Evolutionary conservation across 2,888 invertebrate genomes (phyloP).

Genomic region (Gymnosoma rotundatum): DNA sequence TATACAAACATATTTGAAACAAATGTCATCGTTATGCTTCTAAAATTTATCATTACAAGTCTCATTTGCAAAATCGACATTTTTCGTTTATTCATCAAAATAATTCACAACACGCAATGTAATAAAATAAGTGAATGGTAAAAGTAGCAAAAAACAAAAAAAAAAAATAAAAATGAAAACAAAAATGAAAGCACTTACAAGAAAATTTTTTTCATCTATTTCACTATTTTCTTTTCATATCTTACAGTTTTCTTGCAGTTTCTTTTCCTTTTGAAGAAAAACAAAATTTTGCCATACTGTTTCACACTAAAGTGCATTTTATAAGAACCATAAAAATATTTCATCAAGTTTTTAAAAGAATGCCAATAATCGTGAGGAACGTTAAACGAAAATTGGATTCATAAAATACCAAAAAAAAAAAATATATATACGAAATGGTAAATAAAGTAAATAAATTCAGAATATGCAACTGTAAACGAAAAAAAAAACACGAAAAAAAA

Average conservation of each 20-base stretch:
- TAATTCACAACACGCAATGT: constrained; percentile 26
- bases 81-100: background rate
- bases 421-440: background rate
- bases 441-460: constrained; percentile 26
- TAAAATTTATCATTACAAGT: background rate
- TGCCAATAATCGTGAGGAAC: constrained; percentile 36
- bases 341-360: constrained; percentile 32
- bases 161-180: no score
- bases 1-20: no score
- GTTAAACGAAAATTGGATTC: constrained; percentile 21
- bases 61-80: background rate
- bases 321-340: constrained; percentile 28
- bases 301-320: background rate
- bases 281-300: background rate
- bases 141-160: background rate
- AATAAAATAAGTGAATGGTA: constrained; percentile 1
- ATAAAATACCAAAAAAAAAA: constrained; percentile 16
- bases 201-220: no score
- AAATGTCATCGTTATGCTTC: no score
- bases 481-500: background rate
- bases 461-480: background rate
- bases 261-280: background rate
- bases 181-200: no score
- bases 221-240: no score
- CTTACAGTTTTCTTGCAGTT: no score